Evolutionary conservation across 1,140 invertebrate species (phyloP).

Genomic region (Drosophila biarmipes): DNA sequence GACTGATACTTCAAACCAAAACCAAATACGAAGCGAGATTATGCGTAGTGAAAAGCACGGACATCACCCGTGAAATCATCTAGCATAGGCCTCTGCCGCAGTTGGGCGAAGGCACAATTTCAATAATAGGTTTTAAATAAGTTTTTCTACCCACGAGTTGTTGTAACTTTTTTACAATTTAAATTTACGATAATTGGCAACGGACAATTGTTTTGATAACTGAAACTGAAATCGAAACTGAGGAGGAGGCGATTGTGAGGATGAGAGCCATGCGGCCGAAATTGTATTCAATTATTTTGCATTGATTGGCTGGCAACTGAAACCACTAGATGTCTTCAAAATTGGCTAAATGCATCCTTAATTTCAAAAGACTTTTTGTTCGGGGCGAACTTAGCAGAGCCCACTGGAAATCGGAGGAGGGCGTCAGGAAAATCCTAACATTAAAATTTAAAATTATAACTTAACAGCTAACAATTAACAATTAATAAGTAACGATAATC

Average conservation of each 20-base stretch:
- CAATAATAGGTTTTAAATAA: constrained; percentile 81
- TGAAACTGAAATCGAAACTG: neutral
- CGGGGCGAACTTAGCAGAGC: constrained; percentile 26
- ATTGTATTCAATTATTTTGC: constrained; percentile 68
- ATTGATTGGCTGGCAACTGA: constrained; percentile 38
- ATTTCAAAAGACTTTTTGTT: constrained; percentile 74
- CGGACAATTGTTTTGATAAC: constrained; percentile 61
- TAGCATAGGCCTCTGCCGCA: constrained; percentile 33
- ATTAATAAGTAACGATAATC: constrained; percentile 53
- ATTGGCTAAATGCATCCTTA: constrained; percentile 66
- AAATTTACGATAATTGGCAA: constrained; percentile 75
- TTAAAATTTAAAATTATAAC: constrained; percentile 1
- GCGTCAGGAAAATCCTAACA: neutral
- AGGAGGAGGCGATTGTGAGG: neutral
- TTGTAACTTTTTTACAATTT: constrained; percentile 79
- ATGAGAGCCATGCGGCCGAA: constrained; percentile 42
- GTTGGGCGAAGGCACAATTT: constrained; percentile 64
- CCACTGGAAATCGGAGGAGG: constrained; percentile 23
- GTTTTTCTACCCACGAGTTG: constrained; percentile 76
- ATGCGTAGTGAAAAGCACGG: constrained; percentile 15
- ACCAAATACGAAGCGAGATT: constrained; percentile 24
- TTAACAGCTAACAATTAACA: constrained; percentile 27
- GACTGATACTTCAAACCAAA: constrained; percentile 48
- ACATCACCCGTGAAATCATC: constrained; percentile 39
- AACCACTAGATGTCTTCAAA: constrained; percentile 82